Conservation (phyloP, 2,797 vertebrate species). For the Micromesistius poutassou region DNA sequence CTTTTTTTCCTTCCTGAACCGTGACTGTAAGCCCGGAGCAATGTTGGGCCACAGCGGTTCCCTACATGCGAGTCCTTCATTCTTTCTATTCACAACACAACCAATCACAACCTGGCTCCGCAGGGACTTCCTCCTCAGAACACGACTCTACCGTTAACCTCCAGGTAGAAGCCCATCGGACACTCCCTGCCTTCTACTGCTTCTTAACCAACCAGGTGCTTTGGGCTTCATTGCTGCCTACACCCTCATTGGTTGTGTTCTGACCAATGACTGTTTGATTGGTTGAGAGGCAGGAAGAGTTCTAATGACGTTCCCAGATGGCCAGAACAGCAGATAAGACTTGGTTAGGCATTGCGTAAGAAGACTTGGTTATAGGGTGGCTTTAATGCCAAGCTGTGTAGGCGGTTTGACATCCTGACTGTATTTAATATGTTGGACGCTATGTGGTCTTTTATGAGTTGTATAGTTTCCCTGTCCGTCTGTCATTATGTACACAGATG, state of each 20-base stretch:
- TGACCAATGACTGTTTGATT: constrained; percentile 25
- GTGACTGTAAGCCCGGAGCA: neutral
- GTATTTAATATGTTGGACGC: neutral
- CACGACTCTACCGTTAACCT: neutral
- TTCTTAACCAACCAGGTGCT: too few species aligned
- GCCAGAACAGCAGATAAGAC: constrained; percentile 24
- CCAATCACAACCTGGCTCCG: neutral
- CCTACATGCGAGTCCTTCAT: neutral
- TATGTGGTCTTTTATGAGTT: neutral
- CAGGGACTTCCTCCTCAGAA: neutral
- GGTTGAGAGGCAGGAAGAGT: constrained; percentile 33
- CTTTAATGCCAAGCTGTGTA: constrained; percentile 8
- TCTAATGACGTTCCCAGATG: constrained; percentile 41
- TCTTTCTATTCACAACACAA: neutral
- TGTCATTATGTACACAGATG: neutral
- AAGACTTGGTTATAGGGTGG: constrained; percentile 1
- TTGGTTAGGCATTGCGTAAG: neutral
- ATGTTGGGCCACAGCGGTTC: neutral
- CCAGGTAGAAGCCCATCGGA: neutral
- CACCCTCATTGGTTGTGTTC: constrained; percentile 10
- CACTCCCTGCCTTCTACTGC: neutral
- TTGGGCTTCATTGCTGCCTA: constrained; percentile 4
- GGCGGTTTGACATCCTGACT: neutral
- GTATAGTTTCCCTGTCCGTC: neutral
- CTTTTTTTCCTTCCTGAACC: neutral